Evolutionary conservation across 2,888 invertebrate genomes (phyloP).

Genomic region (Coenonympha arcania): DNA sequence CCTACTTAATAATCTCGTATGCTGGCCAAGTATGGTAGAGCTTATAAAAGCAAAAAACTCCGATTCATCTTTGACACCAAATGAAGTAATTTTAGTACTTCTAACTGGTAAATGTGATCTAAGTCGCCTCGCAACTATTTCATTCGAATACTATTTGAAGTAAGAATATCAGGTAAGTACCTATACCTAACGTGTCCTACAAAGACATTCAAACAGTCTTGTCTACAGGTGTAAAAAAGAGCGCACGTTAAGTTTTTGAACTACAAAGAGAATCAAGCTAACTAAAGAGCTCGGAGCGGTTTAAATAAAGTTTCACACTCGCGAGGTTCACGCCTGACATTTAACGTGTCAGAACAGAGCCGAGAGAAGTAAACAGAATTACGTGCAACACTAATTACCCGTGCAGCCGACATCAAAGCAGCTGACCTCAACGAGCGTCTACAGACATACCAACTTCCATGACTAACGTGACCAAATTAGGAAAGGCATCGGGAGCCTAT

Average conservation of each 20-base stretch:
- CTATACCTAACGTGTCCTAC: neutral
- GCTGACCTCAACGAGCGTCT: constrained; percentile 27
- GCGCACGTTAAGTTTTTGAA: neutral
- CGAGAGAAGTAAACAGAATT: constrained; percentile 19
- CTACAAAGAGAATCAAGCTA: neutral
- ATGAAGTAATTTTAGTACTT: too few species aligned
- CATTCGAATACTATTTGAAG: too few species aligned
- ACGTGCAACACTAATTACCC: constrained; percentile 19
- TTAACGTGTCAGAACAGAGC: constrained; percentile 14
- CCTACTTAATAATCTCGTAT: too few species aligned
- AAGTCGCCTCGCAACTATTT: too few species aligned
- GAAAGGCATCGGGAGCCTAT: too few species aligned
- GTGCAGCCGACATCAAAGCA: constrained; percentile 36
- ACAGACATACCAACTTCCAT: neutral
- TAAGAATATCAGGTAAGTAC: too few species aligned
- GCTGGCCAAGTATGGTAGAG: too few species aligned
- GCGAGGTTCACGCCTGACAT: constrained; percentile 11
- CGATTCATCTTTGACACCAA: too few species aligned
- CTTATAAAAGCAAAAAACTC: too few species aligned
- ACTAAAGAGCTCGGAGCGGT: neutral
- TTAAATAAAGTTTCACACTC: neutral
- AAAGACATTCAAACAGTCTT: neutral
- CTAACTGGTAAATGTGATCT: too few species aligned
- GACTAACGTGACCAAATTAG: too few species aligned
- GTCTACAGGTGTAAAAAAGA: constrained; percentile 2